phyloP scores from a whole-genome alignment of 2,888 invertebrate species.

The Philhelius pedissequus region DNA sequence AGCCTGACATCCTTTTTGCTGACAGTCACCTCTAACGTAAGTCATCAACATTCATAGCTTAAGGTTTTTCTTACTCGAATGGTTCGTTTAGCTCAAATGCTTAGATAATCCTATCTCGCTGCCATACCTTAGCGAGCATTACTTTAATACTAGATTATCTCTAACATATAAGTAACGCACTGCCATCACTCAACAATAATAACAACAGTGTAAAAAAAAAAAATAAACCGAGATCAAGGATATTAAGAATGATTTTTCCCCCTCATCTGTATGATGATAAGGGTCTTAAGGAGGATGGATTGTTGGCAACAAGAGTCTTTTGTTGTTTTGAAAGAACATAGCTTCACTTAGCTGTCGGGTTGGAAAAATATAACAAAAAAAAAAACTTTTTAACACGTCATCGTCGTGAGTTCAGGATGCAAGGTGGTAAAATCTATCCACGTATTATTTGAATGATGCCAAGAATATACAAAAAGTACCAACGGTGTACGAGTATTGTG shows the following conservation, averaged over 20 bases:
- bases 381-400: constrained; percentile 40
- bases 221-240: background rate
- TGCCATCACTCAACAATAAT: background rate
- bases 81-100: background rate
- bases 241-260: background rate
- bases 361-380: background rate
- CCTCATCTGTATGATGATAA: background rate
- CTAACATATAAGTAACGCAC: background rate
- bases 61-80: no score
- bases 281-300: constrained; percentile 3
- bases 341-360: background rate
- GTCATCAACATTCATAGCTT: no score
- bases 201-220: background rate
- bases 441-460: constrained; percentile 41
- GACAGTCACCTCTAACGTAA: no score
- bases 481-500: background rate
- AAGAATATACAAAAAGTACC: constrained; percentile 44
- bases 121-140: background rate
- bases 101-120: background rate
- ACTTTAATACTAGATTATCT: constrained; percentile 4
- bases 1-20: no score
- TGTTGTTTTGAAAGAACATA: constrained; percentile 10
- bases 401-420: background rate
- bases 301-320: constrained; percentile 23
- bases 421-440: background rate